These are phyloP conservation scores for Danio albolineatus DNA, from an alignment of 2,797 vertebrate genomes.

Conservation along the genomic window DNA sequence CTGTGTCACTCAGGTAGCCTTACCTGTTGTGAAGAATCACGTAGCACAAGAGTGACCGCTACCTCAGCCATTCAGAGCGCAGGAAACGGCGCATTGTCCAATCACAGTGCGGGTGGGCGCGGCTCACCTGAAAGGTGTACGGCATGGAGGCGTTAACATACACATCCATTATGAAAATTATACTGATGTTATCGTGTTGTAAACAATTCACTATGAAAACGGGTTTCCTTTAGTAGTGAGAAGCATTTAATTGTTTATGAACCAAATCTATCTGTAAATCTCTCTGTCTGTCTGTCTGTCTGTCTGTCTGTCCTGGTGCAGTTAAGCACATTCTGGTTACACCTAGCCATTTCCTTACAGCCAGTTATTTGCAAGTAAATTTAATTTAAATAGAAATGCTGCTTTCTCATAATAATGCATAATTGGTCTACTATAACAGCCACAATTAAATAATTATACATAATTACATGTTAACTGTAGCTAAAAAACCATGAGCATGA, in stretches of 20 bases:
- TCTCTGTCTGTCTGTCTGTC: too few species aligned
- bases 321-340: too few species aligned
- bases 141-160: constrained; percentile 20
- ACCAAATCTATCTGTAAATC: too few species aligned
- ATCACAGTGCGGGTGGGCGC: constrained; percentile 66
- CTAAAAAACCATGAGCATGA: too few species aligned
- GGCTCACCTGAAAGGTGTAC: constrained; percentile 65
- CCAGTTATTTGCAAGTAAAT: too few species aligned
- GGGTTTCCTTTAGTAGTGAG: not conserved
- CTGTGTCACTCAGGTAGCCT: constrained; percentile 74
- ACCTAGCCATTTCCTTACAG: too few species aligned
- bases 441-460: too few species aligned
- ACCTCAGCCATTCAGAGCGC: constrained; percentile 68
- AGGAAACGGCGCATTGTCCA: constrained; percentile 48
- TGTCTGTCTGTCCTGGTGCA: too few species aligned
- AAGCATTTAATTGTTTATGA: not conserved
- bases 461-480: too few species aligned
- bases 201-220: not conserved
- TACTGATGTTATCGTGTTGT: not conserved
- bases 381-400: too few species aligned
- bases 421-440: too few species aligned
- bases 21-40: constrained; percentile 84
- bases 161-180: constrained; percentile 4
- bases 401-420: too few species aligned
- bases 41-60: constrained; percentile 3